A percentile compares a stretch with the other conserved stretches of the same genome.
phyloP scores from a whole-genome alignment of 2,797 vertebrate species.

The Muraenolepis orangiensis region DNA sequence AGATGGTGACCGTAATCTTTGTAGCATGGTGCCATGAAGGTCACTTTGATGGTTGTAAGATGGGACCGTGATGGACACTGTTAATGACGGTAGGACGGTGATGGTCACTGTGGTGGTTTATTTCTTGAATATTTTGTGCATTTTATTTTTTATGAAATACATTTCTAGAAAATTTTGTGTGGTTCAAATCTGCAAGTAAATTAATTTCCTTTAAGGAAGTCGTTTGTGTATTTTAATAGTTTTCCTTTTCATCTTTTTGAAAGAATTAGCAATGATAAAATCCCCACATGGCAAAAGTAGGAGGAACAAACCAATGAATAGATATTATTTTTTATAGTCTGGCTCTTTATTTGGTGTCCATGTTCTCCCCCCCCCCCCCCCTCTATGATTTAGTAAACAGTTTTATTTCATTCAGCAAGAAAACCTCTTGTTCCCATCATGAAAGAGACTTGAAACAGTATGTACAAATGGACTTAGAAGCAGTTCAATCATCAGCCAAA shows the following conservation, averaged over 20 bases:
- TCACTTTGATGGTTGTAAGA: too few species aligned
- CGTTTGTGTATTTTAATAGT: neutral
- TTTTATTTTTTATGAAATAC: neutral
- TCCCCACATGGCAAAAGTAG: conserved; percentile 2
- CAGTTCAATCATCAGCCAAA: conserved; percentile 27
- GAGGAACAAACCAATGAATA: conserved; percentile 38
- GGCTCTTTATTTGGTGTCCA: conserved; percentile 68
- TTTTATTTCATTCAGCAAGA: conserved; percentile 45
- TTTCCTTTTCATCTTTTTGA: neutral
- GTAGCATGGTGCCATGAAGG: too few species aligned
- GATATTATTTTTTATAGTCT: conserved; percentile 26
- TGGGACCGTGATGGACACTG: too few species aligned
- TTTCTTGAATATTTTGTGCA: neutral
- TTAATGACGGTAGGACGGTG: too few species aligned
- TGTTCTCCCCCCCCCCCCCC: too few species aligned
- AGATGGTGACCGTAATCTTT: too few species aligned
- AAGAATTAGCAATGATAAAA: neutral
- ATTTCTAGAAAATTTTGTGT: neutral
- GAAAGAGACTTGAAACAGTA: conserved; percentile 47
- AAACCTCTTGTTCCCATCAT: conserved; percentile 16
- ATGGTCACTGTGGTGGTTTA: neutral
- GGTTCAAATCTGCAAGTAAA: neutral
- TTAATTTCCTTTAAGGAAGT: neutral
- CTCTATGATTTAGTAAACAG: conserved; percentile 58
- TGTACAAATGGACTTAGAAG: conserved; percentile 51